Conservation (phyloP, 1,140 invertebrate genomes). For the Drosophila hydei region DNA sequence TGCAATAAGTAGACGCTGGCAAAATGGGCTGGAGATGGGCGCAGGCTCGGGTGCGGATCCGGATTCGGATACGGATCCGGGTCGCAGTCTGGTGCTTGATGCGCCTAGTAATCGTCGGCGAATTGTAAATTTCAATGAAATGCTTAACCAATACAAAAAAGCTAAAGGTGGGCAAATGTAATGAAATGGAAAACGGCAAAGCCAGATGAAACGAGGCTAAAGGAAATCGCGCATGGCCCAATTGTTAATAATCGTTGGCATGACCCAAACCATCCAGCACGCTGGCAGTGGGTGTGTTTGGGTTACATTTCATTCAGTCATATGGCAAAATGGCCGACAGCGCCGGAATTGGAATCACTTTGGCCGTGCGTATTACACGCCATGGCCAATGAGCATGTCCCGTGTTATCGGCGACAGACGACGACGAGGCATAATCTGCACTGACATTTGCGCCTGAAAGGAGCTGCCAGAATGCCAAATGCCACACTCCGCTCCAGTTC, state of each 20-base stretch:
- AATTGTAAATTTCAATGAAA: conserved; percentile 31
- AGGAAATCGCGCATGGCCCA: conserved; percentile 55
- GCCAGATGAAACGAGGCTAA: conserved; percentile 21
- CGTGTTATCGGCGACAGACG: conserved; percentile 47
- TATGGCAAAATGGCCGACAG: conserved; percentile 64
- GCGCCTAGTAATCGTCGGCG: conserved; percentile 1
- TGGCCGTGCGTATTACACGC: conserved; percentile 54
- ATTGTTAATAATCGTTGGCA: conserved; percentile 66
- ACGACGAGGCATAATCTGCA: conserved; percentile 52
- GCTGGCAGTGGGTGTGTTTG: too few relatives aligned
- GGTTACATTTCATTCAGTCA: conserved; percentile 42
- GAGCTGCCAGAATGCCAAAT: conserved; percentile 12
- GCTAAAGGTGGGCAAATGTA: conserved; percentile 45
- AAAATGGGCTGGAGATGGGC: too few relatives aligned
- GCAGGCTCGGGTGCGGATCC: neutral
- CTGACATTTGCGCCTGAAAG: conserved; percentile 56
- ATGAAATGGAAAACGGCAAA: conserved; percentile 63
- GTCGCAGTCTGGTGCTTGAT: neutral
- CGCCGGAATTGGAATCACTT: conserved; percentile 73
- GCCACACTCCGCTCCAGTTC: neutral
- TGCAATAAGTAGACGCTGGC: conserved; percentile 2
- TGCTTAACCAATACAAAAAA: conserved; percentile 28
- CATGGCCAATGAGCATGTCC: conserved; percentile 75
- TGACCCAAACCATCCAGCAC: conserved; percentile 22
- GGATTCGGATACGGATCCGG: neutral